Base-by-base conservation (phyloP, 2,888 invertebrate species). In the Corbicula japonica region DNA sequence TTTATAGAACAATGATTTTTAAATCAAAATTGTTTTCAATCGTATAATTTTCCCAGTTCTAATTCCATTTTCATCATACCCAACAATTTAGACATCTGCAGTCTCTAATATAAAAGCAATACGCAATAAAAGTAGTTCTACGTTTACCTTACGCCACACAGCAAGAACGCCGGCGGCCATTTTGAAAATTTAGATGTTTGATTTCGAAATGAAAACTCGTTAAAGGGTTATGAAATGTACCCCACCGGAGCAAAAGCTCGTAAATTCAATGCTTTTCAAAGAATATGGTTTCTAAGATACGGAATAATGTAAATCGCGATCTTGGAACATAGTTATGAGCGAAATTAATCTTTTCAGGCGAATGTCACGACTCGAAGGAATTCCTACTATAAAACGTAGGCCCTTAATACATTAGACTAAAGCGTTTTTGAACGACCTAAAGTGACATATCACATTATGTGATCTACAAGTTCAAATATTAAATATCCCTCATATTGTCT, bases 341-440 rank as follows among this genome's bases (percentile, higher is more conserved):
- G n/a, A n/a, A n/a, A n/a, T n/a, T n/a, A n/a, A n/a, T n/a, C n/a
- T n/a, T n/a, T n/a, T n/a, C n/a, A n/a, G n/a, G n/a, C n/a, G n/a
- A n/a, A n/a, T n/a, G n/a, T n/a, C n/a, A n/a, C n/a, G n/a, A n/a
- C n/a, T n/a, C n/a, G n/a, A n/a, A n/a, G n/a, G n/a, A n/a, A n/a
- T n/a, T n/a, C n/a, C n/a, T n/a, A n/a, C n/a, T n/a, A n/a, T n/a
- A n/a, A n/a, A n/a, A n/a, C n/a, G n/a, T n/a, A n/a, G n/a, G n/a
- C n/a, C n/a, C n/a, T n/a, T n/a, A 54, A 32, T 21, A 32, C 54
- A 15, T 21, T 54, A n/a, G 32, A 34, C n/a, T 21, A 30, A 58
- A 58, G 34, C 58, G 21, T 34, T 58, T 58, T 58, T 38, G 35
- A 54, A 58, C 35, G 58, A 58, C 54, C 58, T 21, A 58, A 58